Evolutionary conservation across 2,888 invertebrate genomes (phyloP), one percentile per base, ranked within the genome.

Genomic region (Spodoptera littoralis): DNA sequence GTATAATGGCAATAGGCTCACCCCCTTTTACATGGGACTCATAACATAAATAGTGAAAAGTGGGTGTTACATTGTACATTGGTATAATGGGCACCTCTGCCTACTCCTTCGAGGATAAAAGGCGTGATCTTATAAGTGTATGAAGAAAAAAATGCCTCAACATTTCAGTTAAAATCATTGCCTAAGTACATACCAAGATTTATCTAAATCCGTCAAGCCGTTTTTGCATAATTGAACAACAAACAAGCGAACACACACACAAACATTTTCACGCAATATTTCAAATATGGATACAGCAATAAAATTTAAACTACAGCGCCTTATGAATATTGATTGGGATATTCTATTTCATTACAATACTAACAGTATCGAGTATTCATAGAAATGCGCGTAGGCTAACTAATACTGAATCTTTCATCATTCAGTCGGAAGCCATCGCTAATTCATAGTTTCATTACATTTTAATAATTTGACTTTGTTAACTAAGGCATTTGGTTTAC

Each of bases 311-410:
- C 49, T 36, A 12, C 27, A 41, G 11, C 18, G n/a, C 41, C 44
- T 73, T 55, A 73, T 73, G 55, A 67, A 73, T 71, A 67, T 72
- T 72, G n/a, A 67, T 72, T n/a, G 30, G 30, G 12, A 42, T 46
- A 60, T 18, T 44, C 18, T 46, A 41, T 49, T 55, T 24, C 13
- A 46, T 55, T 13, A 45, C 42, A 51, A 49, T 43, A 45, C 45
- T 50, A 63, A 60, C 63, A 60, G 54, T 64, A 56, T 12, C 8
- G 11, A n/a, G 6, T 56, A 67, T 73, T 72, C 49, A 66, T 53
- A 41, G 49, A 61, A 47, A 18, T 57, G 50, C 56, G 53, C 30
- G 11, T 27, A 43, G 8, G 13, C 53, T 41, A 54, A 43, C 27
- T 1, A n/a, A 13, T 4, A 50, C 22, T 73, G 63, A 73, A 63